These are phyloP conservation scores for Nephrotoma appendiculata DNA, from an alignment of 2,888 invertebrate genomes.

Conservation along the genomic window DNA sequence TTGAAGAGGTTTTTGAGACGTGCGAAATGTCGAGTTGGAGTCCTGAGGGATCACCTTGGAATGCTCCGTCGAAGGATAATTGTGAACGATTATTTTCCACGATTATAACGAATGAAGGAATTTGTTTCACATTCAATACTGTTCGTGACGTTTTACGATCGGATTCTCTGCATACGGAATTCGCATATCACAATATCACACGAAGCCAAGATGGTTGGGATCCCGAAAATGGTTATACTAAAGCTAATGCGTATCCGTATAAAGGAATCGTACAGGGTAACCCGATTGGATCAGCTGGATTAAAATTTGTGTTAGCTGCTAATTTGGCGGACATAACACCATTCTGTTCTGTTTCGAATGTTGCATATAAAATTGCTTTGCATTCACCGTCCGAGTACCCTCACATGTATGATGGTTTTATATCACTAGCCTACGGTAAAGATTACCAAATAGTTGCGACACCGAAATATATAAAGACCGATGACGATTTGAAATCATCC, in stretches of 20 bases:
- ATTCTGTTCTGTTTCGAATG: neutral
- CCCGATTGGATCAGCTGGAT: constrained; percentile 13
- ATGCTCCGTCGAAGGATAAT: no score
- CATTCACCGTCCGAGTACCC: neutral
- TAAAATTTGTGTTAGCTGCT: constrained; percentile 11
- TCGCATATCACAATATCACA: constrained; percentile 25
- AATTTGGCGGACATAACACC: neutral
- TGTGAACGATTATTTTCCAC: no score
- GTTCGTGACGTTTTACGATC: no score
- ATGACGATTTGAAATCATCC: constrained; percentile 46
- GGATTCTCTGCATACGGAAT: constrained; percentile 12
- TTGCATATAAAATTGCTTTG: neutral
- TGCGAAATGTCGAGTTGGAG: no score
- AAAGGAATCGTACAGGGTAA: neutral
- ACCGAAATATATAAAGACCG: constrained; percentile 64
- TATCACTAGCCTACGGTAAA: neutral
- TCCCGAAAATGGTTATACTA: constrained; percentile 14
- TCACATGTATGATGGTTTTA: neutral
- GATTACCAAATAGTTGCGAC: neutral
- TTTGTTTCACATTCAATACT: no score
- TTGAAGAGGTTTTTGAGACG: no score
- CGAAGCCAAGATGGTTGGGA: no score
- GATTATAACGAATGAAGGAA: no score
- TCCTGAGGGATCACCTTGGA: no score
- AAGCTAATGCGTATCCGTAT: neutral